Evolutionary conservation across 2,797 vertebrate species (phyloP).

Genomic region (Lepilemur septentrionalis): DNA sequence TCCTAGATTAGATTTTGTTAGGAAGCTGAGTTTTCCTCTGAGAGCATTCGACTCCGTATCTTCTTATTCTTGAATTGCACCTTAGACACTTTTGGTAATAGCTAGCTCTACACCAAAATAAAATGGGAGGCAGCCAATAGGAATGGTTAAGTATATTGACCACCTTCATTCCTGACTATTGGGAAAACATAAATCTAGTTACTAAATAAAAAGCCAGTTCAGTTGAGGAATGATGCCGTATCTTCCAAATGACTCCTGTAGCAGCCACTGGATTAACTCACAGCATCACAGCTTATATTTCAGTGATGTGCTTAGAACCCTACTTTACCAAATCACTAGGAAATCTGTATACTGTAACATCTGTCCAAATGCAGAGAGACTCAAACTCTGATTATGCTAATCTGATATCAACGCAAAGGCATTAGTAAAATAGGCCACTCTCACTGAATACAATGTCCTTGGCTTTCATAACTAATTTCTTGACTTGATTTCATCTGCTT

Average conservation of each 20-base stretch:
- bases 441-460: background rate
- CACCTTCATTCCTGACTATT: background rate
- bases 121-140: background rate
- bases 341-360: constrained; percentile 22
- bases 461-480: constrained; percentile 24
- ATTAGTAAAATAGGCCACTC: constrained; percentile 25
- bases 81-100: constrained; percentile 38
- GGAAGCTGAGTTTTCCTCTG: constrained; percentile 65
- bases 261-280: background rate
- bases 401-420: background rate
- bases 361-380: constrained; percentile 39
- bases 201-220: constrained; percentile 33
- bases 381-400: constrained; percentile 50
- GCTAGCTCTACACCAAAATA: background rate
- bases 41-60: constrained; percentile 53
- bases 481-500: constrained; percentile 11
- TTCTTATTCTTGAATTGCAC: constrained; percentile 58
- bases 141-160: background rate
- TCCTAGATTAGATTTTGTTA: constrained; percentile 75
- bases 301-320: background rate
- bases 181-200: constrained; percentile 4
- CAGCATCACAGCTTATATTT: background rate
- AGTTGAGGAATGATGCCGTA: background rate
- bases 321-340: constrained; percentile 49
- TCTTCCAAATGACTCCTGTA: background rate